Evolutionary conservation across 2,888 invertebrate genomes (phyloP), one percentile per base, ranked within the genome.

Genomic region (Rhagophthalmus giganteus): DNA sequence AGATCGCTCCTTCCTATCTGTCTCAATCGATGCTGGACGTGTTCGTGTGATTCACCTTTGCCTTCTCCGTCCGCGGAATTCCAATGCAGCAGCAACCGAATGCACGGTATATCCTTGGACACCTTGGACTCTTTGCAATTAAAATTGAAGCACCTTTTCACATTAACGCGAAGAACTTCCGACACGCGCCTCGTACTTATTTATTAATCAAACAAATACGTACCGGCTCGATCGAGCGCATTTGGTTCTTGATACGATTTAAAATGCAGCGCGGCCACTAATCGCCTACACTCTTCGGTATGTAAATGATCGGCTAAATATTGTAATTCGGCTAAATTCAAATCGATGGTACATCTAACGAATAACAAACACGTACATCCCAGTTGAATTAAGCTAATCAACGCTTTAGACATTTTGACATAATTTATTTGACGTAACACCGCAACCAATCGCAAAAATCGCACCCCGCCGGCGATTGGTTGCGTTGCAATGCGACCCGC

Each of bases 191-290:
- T n/a, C n/a, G n/a, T n/a, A n/a, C n/a, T n/a, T n/a, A n/a, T n/a
- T n/a, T n/a, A n/a, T n/a, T n/a, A n/a, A n/a, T n/a, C n/a, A n/a
- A n/a, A n/a, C n/a, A n/a, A n/a, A n/a, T n/a, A n/a, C n/a, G n/a
- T 59, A 78, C 79, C 78, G 53, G 78, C 78, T 55, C 69, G 70
- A 16, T 75, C 74, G 35, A 79, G 57, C 31, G 67, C 71, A 46
- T 71, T 70, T 0, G 78, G 78, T 45, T 75, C 59, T 26, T 78
- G 74, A 54, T 74, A 78, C 2, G 70, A 66, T 42, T 74, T 72
- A 58, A 79, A 82, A 70, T 82, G 80, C 41, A 84, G 75, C 7
- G 81, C 78, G 9, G 81, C 81, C 8, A 81, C 75, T 1, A 86
- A 73, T 58, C 72, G 71, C 33, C 79, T 75, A 62, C 85, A 86